Percentiles rank a stretch among this genome's conserved stretches.
phyloP scores from a whole-genome alignment of 2,113 vertebrate species.

The Aspiorhynchus laticeps region DNA sequence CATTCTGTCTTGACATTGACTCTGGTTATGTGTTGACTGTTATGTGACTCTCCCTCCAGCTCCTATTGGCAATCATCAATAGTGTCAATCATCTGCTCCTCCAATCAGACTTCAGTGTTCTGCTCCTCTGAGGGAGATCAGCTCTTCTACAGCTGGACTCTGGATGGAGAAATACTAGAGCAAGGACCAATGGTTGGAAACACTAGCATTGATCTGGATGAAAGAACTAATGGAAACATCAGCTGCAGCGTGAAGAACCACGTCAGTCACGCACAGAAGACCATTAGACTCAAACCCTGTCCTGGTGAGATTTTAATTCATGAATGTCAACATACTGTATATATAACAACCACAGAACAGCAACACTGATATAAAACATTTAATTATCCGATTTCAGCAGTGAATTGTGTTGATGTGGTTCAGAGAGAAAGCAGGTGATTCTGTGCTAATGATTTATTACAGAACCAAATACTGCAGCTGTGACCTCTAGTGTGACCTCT shows the following conservation, averaged over 20 bases:
- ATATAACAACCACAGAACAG: too few relatives aligned
- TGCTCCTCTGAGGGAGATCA: slow-evolving; percentile 43
- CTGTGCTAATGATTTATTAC: too few relatives aligned
- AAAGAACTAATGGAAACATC: background rate
- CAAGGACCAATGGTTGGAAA: background rate
- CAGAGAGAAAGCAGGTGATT: too few relatives aligned
- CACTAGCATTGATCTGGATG: background rate
- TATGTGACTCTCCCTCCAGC: background rate
- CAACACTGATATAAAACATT: too few relatives aligned
- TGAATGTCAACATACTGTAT: too few relatives aligned
- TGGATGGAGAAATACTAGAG: background rate
- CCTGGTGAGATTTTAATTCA: slow-evolving; percentile 35
- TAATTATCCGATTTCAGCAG: too few relatives aligned
- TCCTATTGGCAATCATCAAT: slow-evolving; percentile 40
- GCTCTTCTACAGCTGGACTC: slow-evolving; percentile 27
- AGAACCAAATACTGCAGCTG: too few relatives aligned
- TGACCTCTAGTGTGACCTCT: too few relatives aligned
- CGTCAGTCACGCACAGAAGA: background rate
- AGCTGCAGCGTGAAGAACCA: slow-evolving; percentile 47
- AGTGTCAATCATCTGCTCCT: background rate
- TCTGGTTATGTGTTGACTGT: background rate
- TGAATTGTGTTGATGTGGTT: too few relatives aligned
- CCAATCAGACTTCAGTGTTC: background rate
- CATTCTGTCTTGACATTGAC: too few relatives aligned
- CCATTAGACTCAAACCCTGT: background rate